A percentile compares a stretch with the other conserved stretches of the same genome.
phyloP scores from a whole-genome alignment of 1,140 invertebrate species.

The Cydia amplana region DNA sequence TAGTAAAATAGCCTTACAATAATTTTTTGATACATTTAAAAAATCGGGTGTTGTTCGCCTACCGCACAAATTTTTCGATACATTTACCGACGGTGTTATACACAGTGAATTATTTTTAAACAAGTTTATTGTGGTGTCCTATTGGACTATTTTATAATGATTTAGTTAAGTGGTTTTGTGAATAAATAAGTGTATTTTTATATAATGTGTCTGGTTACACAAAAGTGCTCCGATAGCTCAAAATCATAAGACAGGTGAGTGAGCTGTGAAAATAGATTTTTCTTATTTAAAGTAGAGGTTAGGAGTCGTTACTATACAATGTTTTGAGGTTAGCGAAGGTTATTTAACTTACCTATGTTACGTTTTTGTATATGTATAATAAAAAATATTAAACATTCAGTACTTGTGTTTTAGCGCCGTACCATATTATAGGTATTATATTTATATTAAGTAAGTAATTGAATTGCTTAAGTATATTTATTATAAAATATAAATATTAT shows the following conservation, averaged over 20 bases:
- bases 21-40: conserved; percentile 20
- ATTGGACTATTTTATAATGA: conserved; percentile 20
- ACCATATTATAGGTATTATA: no score
- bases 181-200: conserved; percentile 12
- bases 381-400: no score
- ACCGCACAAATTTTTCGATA: conserved; percentile 21
- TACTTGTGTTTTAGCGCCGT: no score
- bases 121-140: neutral
- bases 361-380: neutral
- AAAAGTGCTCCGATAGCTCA: neutral
- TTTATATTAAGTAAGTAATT: no score
- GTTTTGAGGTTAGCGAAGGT: neutral
- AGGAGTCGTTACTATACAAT: neutral
- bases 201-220: neutral
- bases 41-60: conserved; percentile 10
- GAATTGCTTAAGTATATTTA: no score
- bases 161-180: conserved; percentile 6
- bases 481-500: no score
- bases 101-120: conserved; percentile 19
- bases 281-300: neutral
- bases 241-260: conserved; percentile 1
- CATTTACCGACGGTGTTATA: neutral
- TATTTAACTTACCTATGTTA: neutral
- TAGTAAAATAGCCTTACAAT: conserved; percentile 15
- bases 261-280: neutral